Base-by-base conservation (phyloP, 2,113 vertebrate genomes). In the Myiagra hebetior region DNA sequence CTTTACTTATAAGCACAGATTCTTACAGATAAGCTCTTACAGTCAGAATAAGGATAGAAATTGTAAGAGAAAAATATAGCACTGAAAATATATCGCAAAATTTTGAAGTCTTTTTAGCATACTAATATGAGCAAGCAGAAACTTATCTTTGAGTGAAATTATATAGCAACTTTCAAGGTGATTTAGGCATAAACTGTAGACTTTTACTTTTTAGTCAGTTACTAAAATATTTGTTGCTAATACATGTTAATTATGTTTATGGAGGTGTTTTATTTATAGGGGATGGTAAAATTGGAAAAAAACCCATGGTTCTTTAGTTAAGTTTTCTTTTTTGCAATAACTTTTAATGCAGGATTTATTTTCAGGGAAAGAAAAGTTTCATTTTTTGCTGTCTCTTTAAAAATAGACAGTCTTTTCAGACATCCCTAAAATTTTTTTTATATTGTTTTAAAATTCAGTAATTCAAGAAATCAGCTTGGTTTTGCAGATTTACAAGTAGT, bases 371-470 rank as follows among this genome's bases (percentile, higher is more conserved):
- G 3, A 7, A 7, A 30, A 41, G 10, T 59, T 80, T 59, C 8
- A 35, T 52, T 80, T 63, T 60, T 20, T 91, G 14, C 8, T 42
- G 39, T 37, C 23, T 7, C 28, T 13, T 57, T 49, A 26, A 30
- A 64, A 73, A 56, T 22, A 49, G 21, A 47, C 46, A 47, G 23
- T 26, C 37, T 31, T 67, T 19, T 57, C 50, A 55, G 14, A 59
- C 2, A 6, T 27, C n/a, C 6, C 2, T 35, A 22, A 68, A 42
- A 1, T 7, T 5, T 64, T 52, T 77, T 84, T 0, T 0, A 39
- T 60, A 44, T 44, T 60, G 3, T 28, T 90, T 78, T 57, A 77
- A 52, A 87, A 69, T 50, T 30, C 16, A 33, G 4, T 21, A 49
- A 59, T 63, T 30, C n/a, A 53, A 70, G 11, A 90, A 75, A 70